Evolutionary conservation across 2,113 vertebrate genomes (phyloP).

Genomic region (Rhodinocichla rosea): DNA sequence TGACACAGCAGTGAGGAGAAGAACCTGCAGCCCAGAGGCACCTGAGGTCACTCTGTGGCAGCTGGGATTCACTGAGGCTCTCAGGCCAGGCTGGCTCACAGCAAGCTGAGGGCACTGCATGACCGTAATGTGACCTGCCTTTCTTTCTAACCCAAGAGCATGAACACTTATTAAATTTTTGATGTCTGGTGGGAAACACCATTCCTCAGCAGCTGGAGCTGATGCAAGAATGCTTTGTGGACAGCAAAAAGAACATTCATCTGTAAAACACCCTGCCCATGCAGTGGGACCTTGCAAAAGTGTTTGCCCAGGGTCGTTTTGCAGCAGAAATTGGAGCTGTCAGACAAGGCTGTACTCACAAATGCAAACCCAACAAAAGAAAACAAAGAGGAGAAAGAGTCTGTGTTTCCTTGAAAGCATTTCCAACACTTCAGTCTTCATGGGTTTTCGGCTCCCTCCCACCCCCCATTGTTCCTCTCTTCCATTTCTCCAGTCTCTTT

Average conservation of each 20-base stretch:
- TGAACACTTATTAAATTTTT: not conserved
- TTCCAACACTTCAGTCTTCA: not conserved
- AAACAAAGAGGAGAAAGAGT: not conserved
- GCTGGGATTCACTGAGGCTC: not conserved
- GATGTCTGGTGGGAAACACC: not conserved
- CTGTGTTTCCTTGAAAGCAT: not conserved
- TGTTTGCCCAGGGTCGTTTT: not conserved
- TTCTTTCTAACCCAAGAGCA: not conserved
- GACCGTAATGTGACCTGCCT: not conserved
- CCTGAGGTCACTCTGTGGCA: not conserved
- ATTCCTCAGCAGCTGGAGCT: not conserved
- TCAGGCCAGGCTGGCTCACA: not conserved
- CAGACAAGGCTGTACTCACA: not conserved
- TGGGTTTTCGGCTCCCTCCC: not conserved
- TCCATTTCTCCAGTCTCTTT: not conserved
- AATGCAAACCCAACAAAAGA: not conserved
- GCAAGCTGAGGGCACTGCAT: not conserved
- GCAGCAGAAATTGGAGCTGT: not conserved
- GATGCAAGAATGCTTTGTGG: not conserved
- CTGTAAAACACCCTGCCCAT: not conserved
- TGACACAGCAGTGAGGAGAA: not conserved
- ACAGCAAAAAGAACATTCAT: not conserved
- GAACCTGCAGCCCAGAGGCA: constrained; percentile 11
- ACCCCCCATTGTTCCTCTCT: not conserved
- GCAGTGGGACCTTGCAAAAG: not conserved